These are phyloP conservation scores for Lithophane socia DNA, from an alignment of 2,888 invertebrate genomes.

Conservation along the genomic window DNA sequence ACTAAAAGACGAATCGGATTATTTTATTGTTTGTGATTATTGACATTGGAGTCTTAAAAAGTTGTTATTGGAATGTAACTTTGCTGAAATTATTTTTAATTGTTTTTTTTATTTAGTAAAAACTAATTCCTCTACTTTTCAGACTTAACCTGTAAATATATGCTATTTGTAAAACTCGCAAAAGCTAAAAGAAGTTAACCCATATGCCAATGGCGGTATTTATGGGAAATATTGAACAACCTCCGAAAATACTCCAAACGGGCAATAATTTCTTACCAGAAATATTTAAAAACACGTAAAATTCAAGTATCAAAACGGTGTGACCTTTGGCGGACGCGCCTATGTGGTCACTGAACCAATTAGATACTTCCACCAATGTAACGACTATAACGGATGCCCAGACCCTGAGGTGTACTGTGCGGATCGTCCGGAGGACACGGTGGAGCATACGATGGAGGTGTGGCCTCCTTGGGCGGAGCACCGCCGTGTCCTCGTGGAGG, in stretches of 20 bases:
- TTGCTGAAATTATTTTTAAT: conserved; percentile 2
- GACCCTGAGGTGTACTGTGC: neutral
- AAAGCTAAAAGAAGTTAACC: neutral
- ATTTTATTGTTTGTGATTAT: neutral
- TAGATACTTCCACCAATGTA: neutral
- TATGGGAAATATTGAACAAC: neutral
- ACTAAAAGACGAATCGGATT: neutral
- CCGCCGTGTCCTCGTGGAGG: too few species aligned
- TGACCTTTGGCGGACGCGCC: neutral
- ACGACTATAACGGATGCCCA: neutral
- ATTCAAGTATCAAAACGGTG: too few species aligned
- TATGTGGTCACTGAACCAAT: neutral
- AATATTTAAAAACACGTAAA: neutral
- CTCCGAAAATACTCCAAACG: too few species aligned
- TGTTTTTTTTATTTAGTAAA: neutral
- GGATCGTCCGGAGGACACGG: too few species aligned
- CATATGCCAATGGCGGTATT: neutral
- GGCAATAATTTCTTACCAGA: neutral
- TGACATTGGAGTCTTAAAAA: neutral
- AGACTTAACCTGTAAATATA: neutral
- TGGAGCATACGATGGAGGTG: too few species aligned
- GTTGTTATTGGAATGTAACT: neutral
- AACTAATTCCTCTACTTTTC: neutral
- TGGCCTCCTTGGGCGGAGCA: too few species aligned
- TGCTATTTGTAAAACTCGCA: neutral